Evolutionary conservation across 2,113 vertebrate species (phyloP).

Genomic region (Tyto alba): DNA sequence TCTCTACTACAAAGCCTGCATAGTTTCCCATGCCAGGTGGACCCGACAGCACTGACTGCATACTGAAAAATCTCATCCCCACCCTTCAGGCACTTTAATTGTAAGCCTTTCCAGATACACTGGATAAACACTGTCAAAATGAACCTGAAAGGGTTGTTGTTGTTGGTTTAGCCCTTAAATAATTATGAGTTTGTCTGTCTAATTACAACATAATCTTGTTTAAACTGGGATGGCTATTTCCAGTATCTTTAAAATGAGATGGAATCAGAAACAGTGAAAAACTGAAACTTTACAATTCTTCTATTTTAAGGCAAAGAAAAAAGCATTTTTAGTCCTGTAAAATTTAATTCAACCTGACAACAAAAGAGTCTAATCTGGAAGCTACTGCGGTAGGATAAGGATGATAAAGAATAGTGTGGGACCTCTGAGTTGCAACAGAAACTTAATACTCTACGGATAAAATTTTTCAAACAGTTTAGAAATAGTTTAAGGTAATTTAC

Average conservation of each 20-base stretch:
- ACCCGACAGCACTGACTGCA: conserved; percentile 50
- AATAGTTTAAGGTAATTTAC: conserved; percentile 55
- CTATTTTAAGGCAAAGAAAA: not conserved
- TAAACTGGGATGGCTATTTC: conserved; percentile 33
- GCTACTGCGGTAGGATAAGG: conserved; percentile 17
- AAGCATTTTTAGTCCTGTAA: conserved; percentile 9
- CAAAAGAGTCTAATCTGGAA: conserved; percentile 38
- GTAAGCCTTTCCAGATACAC: conserved; percentile 65
- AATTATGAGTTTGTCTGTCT: conserved; percentile 60
- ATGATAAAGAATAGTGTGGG: not conserved
- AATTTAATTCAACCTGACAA: conserved; percentile 43
- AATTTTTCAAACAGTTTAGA: conserved; percentile 37
- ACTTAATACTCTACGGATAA: not conserved
- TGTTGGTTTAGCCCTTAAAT: conserved; percentile 51
- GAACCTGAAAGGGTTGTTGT: conserved; percentile 32
- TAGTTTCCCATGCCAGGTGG: conserved; percentile 65
- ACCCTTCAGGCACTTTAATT: conserved; percentile 58
- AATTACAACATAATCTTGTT: conserved; percentile 57
- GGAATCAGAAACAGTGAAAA: not conserved
- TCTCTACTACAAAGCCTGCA: conserved; percentile 41
- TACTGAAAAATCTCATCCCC: conserved; percentile 58
- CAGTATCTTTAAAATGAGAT: conserved; percentile 11
- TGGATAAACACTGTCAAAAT: conserved; percentile 61
- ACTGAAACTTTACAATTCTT: not conserved
- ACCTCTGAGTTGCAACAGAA: not conserved